phyloP scores from a whole-genome alignment of 2,888 invertebrate genomes.

The Torymus texanus region DNA sequence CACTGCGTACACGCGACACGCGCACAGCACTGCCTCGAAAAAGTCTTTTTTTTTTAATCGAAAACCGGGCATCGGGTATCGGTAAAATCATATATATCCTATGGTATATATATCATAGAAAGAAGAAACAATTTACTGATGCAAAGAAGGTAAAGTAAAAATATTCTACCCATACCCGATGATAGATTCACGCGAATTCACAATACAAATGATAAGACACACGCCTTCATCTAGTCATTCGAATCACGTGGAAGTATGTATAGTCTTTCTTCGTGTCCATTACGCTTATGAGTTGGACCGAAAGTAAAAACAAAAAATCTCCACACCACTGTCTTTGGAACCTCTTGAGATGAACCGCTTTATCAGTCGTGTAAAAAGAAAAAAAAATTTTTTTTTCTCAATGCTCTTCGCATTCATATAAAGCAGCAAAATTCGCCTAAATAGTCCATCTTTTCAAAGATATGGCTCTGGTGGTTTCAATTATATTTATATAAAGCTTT shows the following conservation, averaged over 20 bases:
- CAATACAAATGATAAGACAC: constrained; percentile 37
- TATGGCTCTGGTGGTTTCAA: constrained; percentile 28
- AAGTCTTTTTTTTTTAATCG: constrained; percentile 47
- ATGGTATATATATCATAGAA: constrained; percentile 2
- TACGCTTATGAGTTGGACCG: constrained; percentile 12
- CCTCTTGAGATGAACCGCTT: constrained; percentile 23
- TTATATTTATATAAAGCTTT: constrained; percentile 7
- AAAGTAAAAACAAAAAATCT: constrained; percentile 33
- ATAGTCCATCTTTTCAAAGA: constrained; percentile 3
- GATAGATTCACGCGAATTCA: constrained; percentile 42
- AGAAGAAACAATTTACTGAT: constrained; percentile 17
- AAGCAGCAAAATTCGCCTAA: constrained; percentile 12
- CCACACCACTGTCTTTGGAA: constrained; percentile 52
- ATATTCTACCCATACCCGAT: constrained; percentile 49
- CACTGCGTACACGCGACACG: constrained; percentile 61
- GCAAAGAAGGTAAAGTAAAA: constrained; percentile 7
- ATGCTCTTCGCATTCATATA: constrained; percentile 26
- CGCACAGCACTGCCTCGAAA: constrained; percentile 52
- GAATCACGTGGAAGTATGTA: constrained; percentile 53
- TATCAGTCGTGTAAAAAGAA: constrained; percentile 43
- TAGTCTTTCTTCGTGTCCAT: constrained; percentile 30
- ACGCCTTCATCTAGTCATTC: constrained; percentile 36
- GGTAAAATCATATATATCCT: constrained; percentile 32
- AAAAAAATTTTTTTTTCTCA: constrained; percentile 21
- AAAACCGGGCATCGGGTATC: constrained; percentile 47